Base-by-base conservation (phyloP, 2,888 invertebrate genomes). In the Xestia ashworthii region DNA sequence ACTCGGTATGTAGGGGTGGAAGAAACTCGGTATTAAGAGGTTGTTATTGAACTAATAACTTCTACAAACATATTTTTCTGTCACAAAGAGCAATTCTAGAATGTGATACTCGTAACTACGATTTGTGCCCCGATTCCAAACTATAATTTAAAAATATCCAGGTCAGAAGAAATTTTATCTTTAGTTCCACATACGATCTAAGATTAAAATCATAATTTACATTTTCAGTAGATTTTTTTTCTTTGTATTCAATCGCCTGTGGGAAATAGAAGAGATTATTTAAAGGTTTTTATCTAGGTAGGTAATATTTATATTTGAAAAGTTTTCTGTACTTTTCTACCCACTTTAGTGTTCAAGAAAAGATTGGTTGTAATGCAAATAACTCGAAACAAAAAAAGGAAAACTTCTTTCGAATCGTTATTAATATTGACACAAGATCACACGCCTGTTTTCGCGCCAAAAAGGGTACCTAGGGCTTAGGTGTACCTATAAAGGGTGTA, bases 131-230 rank as follows among this genome's bases (percentile, higher is more conserved):
- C 32, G 5, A 62, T 32, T 62, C 19, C 44, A n/a, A 38, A 60
- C 53, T n/a, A 44, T 71, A 62, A 78, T 71, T 70, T 38, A 62
- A 58, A 77, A 83, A 55, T 55, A 83, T 67, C 44, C 60, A 19
- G 48, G 25, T 62, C 79, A 44, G n/a, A 12, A 46, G 55, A 44
- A 76, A 82, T 78, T 48, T 48, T 3, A 71, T 58, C 38, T 71
- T 71, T 68, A 68, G 48, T 68, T 78, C 9, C 48, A 53, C 78
- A 71, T 16, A n/a, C 19, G 55, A 78, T 83, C 66, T 66, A 3
- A 38, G 62, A 83, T 78, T 83, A 48, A 71, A 83, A 83, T 83
- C 66, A 32, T 12, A 83, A 78, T 78, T 83, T 78, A 60, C 41
- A 67, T 78, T 80, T 80, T 70, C 53, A 69, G 58, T 38, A 6